Evolutionary conservation across 2,113 vertebrate genomes (phyloP), one percentile per base, ranked within the genome.

Genomic region (Collichthys lucidus): DNA sequence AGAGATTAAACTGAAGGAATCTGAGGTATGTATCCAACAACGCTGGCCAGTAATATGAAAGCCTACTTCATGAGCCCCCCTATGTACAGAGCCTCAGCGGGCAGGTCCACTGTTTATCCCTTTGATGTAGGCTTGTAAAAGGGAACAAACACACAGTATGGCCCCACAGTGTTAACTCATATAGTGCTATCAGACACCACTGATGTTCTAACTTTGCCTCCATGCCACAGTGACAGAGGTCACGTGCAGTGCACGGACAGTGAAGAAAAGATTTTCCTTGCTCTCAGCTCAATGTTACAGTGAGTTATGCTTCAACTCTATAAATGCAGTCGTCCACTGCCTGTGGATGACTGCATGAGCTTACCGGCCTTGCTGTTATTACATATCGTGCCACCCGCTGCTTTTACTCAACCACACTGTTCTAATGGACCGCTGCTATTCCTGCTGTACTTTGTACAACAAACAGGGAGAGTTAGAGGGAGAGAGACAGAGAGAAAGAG

Each of bases 1-100:
- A 94, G 88, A 93, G 89, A 95, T 94, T 94, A 93, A 93, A 92
- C 83, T 86, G 68, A 74, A 92, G 84, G 93, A 93, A 94, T 94
- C 67, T 87, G 62, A 93, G 90, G 90, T 94, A 95, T 94, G 92
- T 86, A 73, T 86, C 89, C 84, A 88, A 83, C 87, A 85, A 88
- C 60, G 56, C 74, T 1, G 64, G 83, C 84, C 90, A 92, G 83
- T 90, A 88, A 90, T 86, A 85, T 90, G 77, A 89, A 90, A 90
- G 81, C 66, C 78, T 52, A 76, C 80, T 85, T 79, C 74, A 65
- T 79, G 82, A 79, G 66, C 20, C 66, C 80, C 87, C 81, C 71
- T 24, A 72, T 79, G 77, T 59, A 82, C 59, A 0, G 73, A 79
- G 82, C 78, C 85, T 80, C 78, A 74, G 81, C 50, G 56, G 85